Evolutionary conservation across 2,888 invertebrate genomes (phyloP), one percentile per base, ranked within the genome.

Genomic region (Mythimna impura): DNA sequence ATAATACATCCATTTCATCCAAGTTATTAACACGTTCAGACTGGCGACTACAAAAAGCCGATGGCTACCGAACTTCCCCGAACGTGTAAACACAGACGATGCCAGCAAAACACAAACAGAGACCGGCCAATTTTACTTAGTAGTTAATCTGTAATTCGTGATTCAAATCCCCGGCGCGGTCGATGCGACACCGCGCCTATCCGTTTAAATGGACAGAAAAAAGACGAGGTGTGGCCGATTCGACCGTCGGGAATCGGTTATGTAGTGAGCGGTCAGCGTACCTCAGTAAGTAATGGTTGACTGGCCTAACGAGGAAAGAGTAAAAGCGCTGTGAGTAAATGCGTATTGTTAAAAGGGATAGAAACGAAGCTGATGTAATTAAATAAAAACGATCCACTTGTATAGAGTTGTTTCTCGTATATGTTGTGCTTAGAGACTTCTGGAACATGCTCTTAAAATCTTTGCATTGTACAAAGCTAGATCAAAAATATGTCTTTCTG

Each of bases 81-180:
- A 70, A 50, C 14, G 17, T 74, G 62, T 77, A 73, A 73, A 80
- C 71, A 73, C 61, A 71, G 64, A 73, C 66, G 75, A 72, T 71
- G 54, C 74, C 65, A 76, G 25, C 50, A 75, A 77, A 84, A 86
- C 73, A 78, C 69, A 82, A 83, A 84, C 73, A 79, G 68, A 76
- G 68, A 80, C 73, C 47, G 73, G 83, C 87, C 89, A 89, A 91
- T 92, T 91, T 90, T 89, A 87, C 92, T 92, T 90, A 90, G 91
- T 88, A 90, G 90, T 90, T 93, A 93, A 93, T 93, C 91, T 91
- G 87, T 92, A 91, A 93, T 92, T 90, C 92, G 90, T 91, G 92
- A 91, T 93, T 89, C 88, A 86, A 88, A 89, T 89, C 90, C 86
- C 90, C 86, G 71, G 76, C 81, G 86, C 85, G 87, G 86, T 86